Evolutionary conservation across 2,797 vertebrate genomes (phyloP), one percentile per base, ranked within the genome.

Genomic region (Epinephelus coioides): DNA sequence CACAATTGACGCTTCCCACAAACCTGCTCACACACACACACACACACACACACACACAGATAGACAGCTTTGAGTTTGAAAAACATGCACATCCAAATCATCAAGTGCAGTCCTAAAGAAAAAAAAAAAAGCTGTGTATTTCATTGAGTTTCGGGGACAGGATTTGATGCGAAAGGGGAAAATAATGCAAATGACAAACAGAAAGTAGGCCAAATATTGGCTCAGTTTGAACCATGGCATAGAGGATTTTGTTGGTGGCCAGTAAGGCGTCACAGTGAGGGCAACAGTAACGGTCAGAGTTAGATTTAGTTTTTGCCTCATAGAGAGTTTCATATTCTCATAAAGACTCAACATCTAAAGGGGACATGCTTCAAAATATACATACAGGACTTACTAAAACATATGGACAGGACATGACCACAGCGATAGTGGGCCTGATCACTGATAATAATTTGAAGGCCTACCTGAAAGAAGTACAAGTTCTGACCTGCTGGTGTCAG

Each of bases 151-250:
- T 82, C 30, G 23, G 46, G 59, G 70, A 83, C 60, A 67, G 25
- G 66, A 80, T 80, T 73, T 78, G 67, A 83, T 64, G 40, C 73
- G 73, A 78, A 75, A 46, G 1, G 17, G 21, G 6, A 23, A 51
- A 57, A 53, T 67, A 64, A 71, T 75, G 67, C 54, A 87, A 88
- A 87, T 73, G 66, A 76, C 49, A 78, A 84, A 78, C 44, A 70
- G 75, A 77, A 85, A 86, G 71, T 87, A 78, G 82, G 86, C 53
- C 86, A 90, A 76, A 79, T 73, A 78, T 59, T 75, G 63, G 50
- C 83, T 91, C 25, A 75, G 71, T 56, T 69, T 69, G 57, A 69
- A 84, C 40, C 74, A 15, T 54, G 21, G 69, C 73, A 67, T 80
- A 44, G 78, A 76, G 55, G 78, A 86, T 86, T 90, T 66, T 63